Evolutionary conservation across 2,888 invertebrate species (phyloP), one percentile per base, ranked within the genome.

Genomic region (Epinotia ramella): DNA sequence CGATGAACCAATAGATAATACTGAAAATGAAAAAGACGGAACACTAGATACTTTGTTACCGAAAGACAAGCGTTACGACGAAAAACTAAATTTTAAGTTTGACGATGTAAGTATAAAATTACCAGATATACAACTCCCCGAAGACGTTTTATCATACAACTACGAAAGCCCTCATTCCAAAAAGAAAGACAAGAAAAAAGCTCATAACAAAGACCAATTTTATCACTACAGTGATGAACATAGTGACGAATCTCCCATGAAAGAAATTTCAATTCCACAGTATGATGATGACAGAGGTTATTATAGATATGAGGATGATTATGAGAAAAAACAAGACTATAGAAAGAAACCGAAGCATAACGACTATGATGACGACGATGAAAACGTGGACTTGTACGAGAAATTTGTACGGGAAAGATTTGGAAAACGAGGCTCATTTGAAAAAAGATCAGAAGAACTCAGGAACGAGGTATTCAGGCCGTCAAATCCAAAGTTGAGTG

Each of bases 341-440:
- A 85, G 82, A 79, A 86, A 88, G 65, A 83, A 87, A 78, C 44
- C 78, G 16, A 70, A 81, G 7, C 66, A 79, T 6, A 73, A 82
- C n/a, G 78, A 82, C 28, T 80, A 84, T 46, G 83, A 86, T 59
- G 81, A 85, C 1, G 83, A 85, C 33, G 84, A 89, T 18, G 87
- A 87, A 66, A 83, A 88, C 9, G 91, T 86, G 69, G 94, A 94
- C 80, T 84, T 91, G 64, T 94, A 94, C 78, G 94, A 94, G 84
- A 94, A 92, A 80, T 94, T 94, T 82, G 94, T 94, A 11, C 84
- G 90, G 28, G 94, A 94, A 83, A 86, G 93, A 77, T 94, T 94
- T 82, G 94, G 94, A 9, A 94, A 91, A 84, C 83, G 83, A 57
- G 88, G 89, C 7, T 86, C 90, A 6, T 90, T 90, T 79, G 83